Conservation (phyloP, 2,888 invertebrate species). For the Dioctria linearis region DNA sequence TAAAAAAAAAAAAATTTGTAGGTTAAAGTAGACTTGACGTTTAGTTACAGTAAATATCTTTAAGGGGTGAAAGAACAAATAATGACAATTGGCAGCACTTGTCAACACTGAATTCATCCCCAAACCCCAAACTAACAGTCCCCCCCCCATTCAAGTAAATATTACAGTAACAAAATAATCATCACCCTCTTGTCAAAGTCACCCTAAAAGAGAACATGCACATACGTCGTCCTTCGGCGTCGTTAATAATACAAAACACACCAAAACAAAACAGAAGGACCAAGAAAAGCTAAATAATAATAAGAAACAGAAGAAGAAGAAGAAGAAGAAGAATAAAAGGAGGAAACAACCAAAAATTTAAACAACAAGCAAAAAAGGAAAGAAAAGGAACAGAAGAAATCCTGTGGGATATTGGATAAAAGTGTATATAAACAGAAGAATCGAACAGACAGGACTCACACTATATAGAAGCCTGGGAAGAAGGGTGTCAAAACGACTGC, state of each 20-base stretch:
- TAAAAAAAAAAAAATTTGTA: no score
- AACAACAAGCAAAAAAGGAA: neutral
- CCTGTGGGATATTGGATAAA: conserved; percentile 17
- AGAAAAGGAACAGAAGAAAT: conserved; percentile 13
- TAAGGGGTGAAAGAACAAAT: neutral
- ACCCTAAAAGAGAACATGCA: neutral
- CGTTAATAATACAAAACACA: no score
- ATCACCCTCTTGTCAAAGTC: neutral
- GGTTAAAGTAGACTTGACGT: no score
- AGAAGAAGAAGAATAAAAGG: conserved; percentile 21
- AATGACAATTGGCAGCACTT: conserved; percentile 32
- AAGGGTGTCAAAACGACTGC: neutral
- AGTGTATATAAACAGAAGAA: conserved; percentile 5
- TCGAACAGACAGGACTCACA: neutral
- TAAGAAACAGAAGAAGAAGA: neutral
- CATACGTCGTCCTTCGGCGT: no score
- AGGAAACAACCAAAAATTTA: conserved; percentile 28
- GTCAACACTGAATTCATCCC: neutral
- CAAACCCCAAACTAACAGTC: neutral
- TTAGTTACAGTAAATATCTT: no score
- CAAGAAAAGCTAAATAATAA: neutral
- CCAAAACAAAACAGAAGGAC: neutral
- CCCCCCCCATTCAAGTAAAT: neutral
- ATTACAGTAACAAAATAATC: no score
- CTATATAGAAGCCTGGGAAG: neutral